Percentiles rank a stretch among this genome's conserved stretches.
phyloP scores from a whole-genome alignment of 2,113 vertebrate genomes.

The Carassius gibelio region DNA sequence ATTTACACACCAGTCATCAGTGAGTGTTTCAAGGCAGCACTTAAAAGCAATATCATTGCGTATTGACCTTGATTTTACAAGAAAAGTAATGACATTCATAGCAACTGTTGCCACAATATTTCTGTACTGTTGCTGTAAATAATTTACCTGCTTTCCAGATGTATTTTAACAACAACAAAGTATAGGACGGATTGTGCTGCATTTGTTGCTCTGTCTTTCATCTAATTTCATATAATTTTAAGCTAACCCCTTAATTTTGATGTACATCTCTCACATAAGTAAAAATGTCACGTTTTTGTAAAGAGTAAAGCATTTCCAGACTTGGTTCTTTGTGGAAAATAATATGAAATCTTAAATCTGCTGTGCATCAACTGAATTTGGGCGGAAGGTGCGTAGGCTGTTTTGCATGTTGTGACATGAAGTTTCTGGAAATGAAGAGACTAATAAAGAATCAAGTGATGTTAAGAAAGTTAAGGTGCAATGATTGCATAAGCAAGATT shows the following conservation, averaged over 20 bases:
- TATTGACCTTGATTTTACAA: conserved; percentile 56
- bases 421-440: background rate
- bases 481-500: background rate
- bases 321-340: too few relatives aligned
- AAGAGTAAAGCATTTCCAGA: background rate
- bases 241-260: background rate
- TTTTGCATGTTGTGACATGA: background rate
- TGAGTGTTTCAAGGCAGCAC: background rate
- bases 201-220: background rate
- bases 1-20: background rate
- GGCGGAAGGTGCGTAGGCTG: background rate
- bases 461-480: background rate
- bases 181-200: background rate
- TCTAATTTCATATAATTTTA: background rate
- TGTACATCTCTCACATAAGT: background rate
- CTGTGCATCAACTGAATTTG: background rate
- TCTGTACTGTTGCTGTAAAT: conserved; percentile 61
- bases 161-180: conserved; percentile 25
- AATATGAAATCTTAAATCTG: background rate
- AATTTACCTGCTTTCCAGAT: conserved; percentile 66
- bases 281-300: background rate
- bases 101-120: conserved; percentile 59
- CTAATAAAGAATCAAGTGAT: background rate
- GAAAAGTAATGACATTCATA: conserved; percentile 39
- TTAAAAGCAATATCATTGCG: background rate